These are phyloP conservation scores for Patella depressa DNA, from an alignment of 2,888 invertebrate species.

Conservation along the genomic window DNA sequence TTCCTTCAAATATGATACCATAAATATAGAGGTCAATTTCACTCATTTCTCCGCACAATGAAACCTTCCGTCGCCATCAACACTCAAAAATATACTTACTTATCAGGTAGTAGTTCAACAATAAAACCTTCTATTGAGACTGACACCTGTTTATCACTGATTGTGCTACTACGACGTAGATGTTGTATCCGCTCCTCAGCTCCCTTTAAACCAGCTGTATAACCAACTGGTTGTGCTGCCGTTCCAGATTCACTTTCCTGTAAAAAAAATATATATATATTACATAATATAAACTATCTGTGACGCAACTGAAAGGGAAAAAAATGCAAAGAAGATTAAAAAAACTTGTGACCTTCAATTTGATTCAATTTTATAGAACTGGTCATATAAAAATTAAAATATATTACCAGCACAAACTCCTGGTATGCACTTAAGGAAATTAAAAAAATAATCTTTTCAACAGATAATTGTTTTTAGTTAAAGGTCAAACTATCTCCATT, in stretches of 20 bases:
- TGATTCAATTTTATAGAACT: neutral
- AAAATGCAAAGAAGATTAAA: no score
- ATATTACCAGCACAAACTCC: no score
- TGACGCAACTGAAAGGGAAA: neutral
- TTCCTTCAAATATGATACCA: no score
- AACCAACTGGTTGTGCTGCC: conserved; percentile 85
- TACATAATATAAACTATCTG: no score
- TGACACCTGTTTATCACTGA: conserved; percentile 79
- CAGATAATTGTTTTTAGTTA: no score
- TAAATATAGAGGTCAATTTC: no score
- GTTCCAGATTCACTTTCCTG: conserved; percentile 73
- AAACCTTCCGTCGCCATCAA: no score
- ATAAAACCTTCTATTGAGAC: conserved; percentile 84
- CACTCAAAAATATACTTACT: conserved; percentile 66
- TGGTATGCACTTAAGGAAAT: no score
- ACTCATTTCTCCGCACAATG: no score
- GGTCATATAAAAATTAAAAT: no score
- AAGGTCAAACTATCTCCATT: no score
- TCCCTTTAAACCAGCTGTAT: conserved; percentile 80
- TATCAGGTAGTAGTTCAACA: conserved; percentile 76
- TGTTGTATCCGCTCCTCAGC: conserved; percentile 82
- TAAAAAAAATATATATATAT: conserved; percentile 15
- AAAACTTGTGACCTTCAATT: neutral
- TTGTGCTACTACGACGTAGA: conserved; percentile 75
- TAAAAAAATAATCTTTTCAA: no score